These are phyloP conservation scores for Hecatera dysodea DNA, from an alignment of 2,888 invertebrate species.

Conservation along the genomic window DNA sequence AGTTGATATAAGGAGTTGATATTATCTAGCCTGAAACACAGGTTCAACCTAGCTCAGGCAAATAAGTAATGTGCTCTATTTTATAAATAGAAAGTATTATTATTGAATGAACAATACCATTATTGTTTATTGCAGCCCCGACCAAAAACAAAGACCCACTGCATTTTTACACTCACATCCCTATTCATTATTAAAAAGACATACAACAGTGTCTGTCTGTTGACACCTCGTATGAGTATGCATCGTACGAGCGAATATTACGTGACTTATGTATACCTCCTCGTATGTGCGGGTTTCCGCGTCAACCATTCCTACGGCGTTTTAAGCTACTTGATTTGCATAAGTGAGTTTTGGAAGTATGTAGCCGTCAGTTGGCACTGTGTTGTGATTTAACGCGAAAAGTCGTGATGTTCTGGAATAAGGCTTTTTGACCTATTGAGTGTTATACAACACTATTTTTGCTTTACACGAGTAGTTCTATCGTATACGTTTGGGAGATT, in stretches of 20 bases:
- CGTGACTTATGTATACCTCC: conserved; percentile 42
- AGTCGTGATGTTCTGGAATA: conserved; percentile 26
- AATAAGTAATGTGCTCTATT: too few relatives aligned
- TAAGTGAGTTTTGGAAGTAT: conserved; percentile 52
- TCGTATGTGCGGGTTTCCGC: conserved; percentile 14
- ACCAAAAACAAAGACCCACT: conserved; percentile 10
- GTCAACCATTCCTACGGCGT: conserved; percentile 40
- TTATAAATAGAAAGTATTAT: too few relatives aligned
- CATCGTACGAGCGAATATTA: conserved; percentile 33
- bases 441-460: background rate
- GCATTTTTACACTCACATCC: background rate
- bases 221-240: conserved; percentile 37
- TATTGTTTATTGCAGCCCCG: too few relatives aligned
- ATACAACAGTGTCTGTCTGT: conserved; percentile 18
- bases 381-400: conserved; percentile 45
- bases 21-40: too few relatives aligned
- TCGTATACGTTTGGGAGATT: too few relatives aligned
- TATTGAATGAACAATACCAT: too few relatives aligned
- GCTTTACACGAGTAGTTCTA: too few relatives aligned
- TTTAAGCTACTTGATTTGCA: conserved; percentile 55
- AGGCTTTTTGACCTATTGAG: conserved; percentile 27
- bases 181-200: conserved; percentile 22
- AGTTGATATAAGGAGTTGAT: too few relatives aligned
- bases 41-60: too few relatives aligned
- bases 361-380: conserved; percentile 35